Conservation (phyloP, 2,797 vertebrate genomes). For the Tapera naevia region DNA sequence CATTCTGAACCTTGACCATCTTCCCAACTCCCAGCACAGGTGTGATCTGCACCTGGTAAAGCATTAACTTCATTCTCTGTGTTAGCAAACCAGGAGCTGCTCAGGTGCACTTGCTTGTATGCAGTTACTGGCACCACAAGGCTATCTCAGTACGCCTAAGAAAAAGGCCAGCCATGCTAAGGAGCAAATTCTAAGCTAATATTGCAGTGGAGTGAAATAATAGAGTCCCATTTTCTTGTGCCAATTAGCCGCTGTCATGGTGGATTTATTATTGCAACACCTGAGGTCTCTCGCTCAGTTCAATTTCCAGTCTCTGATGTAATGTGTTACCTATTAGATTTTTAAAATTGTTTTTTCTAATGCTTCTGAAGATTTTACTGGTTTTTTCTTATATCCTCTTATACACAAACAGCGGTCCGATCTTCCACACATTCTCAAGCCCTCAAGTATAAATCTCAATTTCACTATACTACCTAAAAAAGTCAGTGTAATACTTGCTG, state of each 20-base stretch:
- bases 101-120: background rate
- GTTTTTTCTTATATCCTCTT: background rate
- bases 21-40: slow-evolving; percentile 3
- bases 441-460: accelerated
- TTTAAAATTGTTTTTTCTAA: background rate
- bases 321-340: background rate
- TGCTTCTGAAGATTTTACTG: background rate
- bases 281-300: background rate
- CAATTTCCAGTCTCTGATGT: background rate
- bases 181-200: background rate
- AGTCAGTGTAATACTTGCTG: background rate
- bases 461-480: background rate
- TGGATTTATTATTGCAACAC: background rate
- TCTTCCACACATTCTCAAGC: accelerated
- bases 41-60: slow-evolving; percentile 42
- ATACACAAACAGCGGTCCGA: background rate
- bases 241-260: background rate
- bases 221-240: background rate
- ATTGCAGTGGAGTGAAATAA: background rate
- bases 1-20: slow-evolving; percentile 6
- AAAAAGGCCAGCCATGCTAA: background rate
- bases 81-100: background rate
- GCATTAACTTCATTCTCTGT: slow-evolving; percentile 58
- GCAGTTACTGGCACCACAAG: background rate
- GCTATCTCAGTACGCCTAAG: background rate